These are phyloP conservation scores for Protobothrops flavoviridis DNA, from an alignment of 2,113 vertebrate genomes.

Conservation along the genomic window DNA sequence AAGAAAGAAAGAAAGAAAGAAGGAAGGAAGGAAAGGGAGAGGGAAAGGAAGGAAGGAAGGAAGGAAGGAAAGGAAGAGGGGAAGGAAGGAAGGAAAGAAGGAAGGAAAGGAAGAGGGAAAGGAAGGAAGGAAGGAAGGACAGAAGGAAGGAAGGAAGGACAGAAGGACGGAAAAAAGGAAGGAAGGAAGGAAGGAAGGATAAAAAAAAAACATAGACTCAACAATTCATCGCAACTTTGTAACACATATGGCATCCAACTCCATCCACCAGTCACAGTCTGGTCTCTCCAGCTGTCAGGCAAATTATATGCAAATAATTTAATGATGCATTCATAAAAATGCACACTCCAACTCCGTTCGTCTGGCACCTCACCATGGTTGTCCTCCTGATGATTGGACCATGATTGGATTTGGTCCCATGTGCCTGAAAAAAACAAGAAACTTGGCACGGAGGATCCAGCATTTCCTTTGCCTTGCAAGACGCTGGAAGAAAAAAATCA, in stretches of 20 bases:
- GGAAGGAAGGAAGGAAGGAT: neutral
- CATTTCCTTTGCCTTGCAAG: neutral
- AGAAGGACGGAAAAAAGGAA: neutral
- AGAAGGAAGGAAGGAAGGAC: neutral
- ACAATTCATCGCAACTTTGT: neutral
- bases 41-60: too few species aligned
- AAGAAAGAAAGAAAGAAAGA: neutral
- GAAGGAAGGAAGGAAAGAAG: neutral
- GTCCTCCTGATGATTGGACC: neutral
- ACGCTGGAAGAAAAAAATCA: neutral
- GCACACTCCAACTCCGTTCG: slow-evolving; percentile 1
- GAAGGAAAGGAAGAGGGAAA: neutral
- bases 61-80: neutral
- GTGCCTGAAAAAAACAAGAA: neutral
- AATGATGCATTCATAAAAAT: slow-evolving; percentile 31
- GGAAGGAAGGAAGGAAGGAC: neutral
- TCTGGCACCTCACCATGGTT: neutral
- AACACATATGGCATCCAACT: neutral
- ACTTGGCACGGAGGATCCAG: neutral
- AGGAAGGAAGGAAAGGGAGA: neutral
- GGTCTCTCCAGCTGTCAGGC: slow-evolving; percentile 22
- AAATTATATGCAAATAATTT: slow-evolving; percentile 29
- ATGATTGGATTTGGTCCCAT: slow-evolving; percentile 10
- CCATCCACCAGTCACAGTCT: neutral
- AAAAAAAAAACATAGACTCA: neutral